These are phyloP conservation scores for Branchellion lobata DNA, from an alignment of 2,888 invertebrate species.

Conservation along the genomic window DNA sequence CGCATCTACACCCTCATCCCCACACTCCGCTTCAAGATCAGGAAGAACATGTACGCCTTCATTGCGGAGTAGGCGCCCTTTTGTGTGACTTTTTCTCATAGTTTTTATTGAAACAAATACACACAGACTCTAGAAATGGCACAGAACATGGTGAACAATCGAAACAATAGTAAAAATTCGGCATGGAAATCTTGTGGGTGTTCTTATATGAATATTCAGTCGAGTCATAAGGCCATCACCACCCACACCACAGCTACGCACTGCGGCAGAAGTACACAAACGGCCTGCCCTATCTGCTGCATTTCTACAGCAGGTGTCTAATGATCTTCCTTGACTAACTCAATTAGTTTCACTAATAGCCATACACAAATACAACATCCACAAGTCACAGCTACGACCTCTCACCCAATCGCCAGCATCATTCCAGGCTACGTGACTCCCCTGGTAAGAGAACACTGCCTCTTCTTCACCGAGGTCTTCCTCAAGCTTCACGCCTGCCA, in stretches of 20 bases:
- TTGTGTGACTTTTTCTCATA: too few species aligned
- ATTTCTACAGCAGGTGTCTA: conserved; percentile 26
- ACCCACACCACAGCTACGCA: conserved; percentile 16
- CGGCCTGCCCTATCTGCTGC: conserved; percentile 19
- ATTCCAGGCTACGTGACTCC: conserved; percentile 32
- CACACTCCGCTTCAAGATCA: conserved; percentile 9
- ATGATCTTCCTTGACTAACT: too few species aligned
- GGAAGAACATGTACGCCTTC: conserved; percentile 6
- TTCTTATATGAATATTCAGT: too few species aligned
- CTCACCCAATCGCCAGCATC: conserved; percentile 19
- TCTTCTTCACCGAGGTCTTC: conserved; percentile 30
- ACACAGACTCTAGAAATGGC: too few species aligned
- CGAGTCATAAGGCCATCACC: too few species aligned
- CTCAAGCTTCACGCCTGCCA: conserved; percentile 26
- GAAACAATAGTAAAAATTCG: neutral
- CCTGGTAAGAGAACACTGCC: neutral
- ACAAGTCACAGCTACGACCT: too few species aligned
- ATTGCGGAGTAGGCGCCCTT: neutral
- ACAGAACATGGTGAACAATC: too few species aligned
- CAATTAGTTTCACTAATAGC: too few species aligned
- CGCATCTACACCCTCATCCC: conserved; percentile 7
- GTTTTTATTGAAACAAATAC: too few species aligned
- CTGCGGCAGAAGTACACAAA: conserved; percentile 2
- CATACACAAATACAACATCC: too few species aligned
- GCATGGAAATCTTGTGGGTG: too few species aligned